phyloP scores from a whole-genome alignment of 2,113 vertebrate genomes.

The Ptilorrhoa leucosticta region DNA sequence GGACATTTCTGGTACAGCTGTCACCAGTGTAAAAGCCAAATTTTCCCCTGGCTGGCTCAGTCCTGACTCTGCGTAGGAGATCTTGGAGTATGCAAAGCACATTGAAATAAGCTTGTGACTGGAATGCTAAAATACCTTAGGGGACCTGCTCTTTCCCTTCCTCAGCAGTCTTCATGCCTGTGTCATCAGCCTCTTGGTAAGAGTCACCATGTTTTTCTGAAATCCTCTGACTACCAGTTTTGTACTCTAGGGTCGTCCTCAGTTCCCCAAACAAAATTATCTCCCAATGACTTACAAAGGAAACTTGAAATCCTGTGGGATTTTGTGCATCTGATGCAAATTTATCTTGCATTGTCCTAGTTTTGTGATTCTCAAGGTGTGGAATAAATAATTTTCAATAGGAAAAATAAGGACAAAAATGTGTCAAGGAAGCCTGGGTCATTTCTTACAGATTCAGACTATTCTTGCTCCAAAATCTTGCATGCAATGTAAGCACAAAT shows the following conservation, averaged over 20 bases:
- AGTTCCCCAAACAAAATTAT: background rate
- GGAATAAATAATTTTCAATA: background rate
- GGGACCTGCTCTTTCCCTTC: background rate
- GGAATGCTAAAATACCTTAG: background rate
- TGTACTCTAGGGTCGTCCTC: background rate
- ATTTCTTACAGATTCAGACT: background rate
- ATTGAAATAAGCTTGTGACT: background rate
- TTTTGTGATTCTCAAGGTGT: background rate
- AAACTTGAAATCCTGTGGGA: background rate
- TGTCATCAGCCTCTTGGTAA: background rate
- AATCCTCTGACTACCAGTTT: background rate
- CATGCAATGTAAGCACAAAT: rapidly evolving
- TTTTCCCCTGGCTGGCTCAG: background rate
- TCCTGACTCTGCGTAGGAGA: background rate
- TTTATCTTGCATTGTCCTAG: background rate
- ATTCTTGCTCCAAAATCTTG: background rate
- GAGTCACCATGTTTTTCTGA: background rate
- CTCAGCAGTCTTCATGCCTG: background rate
- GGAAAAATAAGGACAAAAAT: background rate
- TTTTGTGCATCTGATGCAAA: background rate
- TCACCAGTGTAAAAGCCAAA: background rate
- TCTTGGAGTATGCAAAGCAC: background rate
- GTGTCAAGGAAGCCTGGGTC: background rate
- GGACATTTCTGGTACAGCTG: background rate
- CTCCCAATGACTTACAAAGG: background rate